Base-by-base conservation (phyloP, 1,140 invertebrate genomes). In the Rhynchophorus ferrugineus region DNA sequence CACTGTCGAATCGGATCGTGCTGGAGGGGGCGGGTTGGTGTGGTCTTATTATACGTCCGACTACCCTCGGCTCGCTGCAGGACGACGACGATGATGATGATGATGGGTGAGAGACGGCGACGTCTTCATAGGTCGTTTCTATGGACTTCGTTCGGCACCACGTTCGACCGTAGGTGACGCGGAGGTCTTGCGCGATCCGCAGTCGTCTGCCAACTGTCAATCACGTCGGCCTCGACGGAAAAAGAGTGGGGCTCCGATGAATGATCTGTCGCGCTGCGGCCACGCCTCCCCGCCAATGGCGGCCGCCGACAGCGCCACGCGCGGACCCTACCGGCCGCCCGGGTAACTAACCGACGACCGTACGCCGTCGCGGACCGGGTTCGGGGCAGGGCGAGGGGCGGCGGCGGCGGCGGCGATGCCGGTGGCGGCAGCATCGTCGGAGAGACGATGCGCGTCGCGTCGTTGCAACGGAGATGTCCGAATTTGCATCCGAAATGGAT, bases 181-280 rank as follows among this genome's bases (percentile, higher is more conserved):
- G 64, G 66, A 69, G 75, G 71, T 75, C 75, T 73, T 77, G 75
- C 76, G 76, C 75, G 74, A 68, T 75, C 76, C 75, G 75, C 75
- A 76, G 76, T 77, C 76, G 75, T 78, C 77, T 77, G 76, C 76
- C 74, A 79, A 79, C 77, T 78, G 77, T 79, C 77, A 79, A 79
- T 79, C 77, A 78, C 73, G 69, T 72, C 69, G 54, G 69, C 68
- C 57, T 69, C 64, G 65, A 65, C 64, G 67, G 62, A 61, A 60
- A 72, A 73, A 76, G 75, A 73, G 76, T 73, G 76, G 75, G 74
- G 63, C 56, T 59, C 59, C 65, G 64, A 70, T 69, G 68, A 69
- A 69, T 66, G 68, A 68, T 68, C 67, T 67, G 66, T 68, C 67
- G 65, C 58, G 36, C 44, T 39, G 39, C 49, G 54, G 60, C 51